Conservation (phyloP, 2,113 vertebrate species). For the Pithys albifrons region DNA sequence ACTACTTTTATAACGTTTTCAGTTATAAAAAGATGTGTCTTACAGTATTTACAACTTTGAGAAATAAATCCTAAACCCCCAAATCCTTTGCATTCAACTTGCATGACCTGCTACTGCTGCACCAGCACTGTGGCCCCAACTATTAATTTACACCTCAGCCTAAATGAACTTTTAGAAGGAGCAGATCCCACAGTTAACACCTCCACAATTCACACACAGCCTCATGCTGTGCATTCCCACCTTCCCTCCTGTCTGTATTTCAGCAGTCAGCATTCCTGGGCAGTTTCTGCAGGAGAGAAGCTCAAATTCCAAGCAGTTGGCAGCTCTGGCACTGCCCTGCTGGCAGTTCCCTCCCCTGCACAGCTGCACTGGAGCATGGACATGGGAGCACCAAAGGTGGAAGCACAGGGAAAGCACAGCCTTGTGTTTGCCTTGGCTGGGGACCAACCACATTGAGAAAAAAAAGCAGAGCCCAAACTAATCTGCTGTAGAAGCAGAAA, state of each 20-base stretch:
- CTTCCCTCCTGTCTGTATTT: neutral
- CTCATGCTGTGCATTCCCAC: neutral
- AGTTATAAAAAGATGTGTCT: neutral
- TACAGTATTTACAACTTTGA: neutral
- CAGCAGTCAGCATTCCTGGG: constrained; percentile 25
- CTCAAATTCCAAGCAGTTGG: constrained; percentile 17
- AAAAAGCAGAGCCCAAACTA: neutral
- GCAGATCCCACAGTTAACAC: neutral
- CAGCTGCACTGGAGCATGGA: neutral
- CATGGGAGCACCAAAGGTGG: neutral
- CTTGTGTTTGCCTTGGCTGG: neutral
- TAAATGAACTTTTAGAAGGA: neutral
- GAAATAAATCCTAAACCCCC: constrained; percentile 12
- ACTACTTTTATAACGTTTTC: constrained; percentile 1
- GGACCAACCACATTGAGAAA: neutral
- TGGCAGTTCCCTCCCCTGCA: constrained; percentile 5
- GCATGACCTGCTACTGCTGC: neutral
- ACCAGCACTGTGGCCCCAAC: accelerated
- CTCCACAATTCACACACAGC: neutral
- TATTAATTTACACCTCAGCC: neutral
- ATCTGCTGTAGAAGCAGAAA: neutral
- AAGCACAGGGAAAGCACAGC: neutral
- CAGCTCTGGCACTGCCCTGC: neutral
- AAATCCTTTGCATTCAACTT: neutral
- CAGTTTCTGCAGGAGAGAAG: neutral